These are phyloP conservation scores for Cosmia trapezina DNA, from an alignment of 2,888 invertebrate species.

Conservation along the genomic window DNA sequence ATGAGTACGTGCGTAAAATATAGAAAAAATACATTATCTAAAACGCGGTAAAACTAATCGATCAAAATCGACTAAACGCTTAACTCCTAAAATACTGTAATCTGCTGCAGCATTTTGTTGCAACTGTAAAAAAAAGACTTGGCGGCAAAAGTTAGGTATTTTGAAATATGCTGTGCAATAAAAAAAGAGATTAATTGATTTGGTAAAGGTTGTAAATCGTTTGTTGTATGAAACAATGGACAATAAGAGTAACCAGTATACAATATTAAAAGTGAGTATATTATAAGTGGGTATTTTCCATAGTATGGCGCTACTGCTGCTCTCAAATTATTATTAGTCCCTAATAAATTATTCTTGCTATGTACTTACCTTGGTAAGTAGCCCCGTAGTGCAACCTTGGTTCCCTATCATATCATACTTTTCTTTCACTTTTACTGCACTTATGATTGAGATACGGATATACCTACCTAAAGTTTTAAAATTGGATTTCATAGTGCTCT, in stretches of 20 bases:
- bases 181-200: not conserved
- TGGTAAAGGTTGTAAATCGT: not conserved
- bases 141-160: slow-evolving; percentile 26
- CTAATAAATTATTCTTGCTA: not conserved
- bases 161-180: not conserved
- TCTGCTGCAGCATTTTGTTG: not conserved
- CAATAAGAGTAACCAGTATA: slow-evolving; percentile 15
- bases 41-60: not conserved
- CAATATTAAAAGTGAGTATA: slow-evolving; percentile 42
- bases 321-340: not conserved
- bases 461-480: not conserved
- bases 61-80: not conserved
- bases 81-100: slow-evolving; percentile 4
- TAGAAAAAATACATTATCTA: not conserved
- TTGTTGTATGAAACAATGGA: slow-evolving; percentile 35
- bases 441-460: not conserved
- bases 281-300: slow-evolving; percentile 23
- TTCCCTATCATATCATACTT: no score
- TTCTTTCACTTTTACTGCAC: not conserved
- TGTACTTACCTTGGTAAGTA: not conserved
- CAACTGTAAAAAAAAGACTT: not conserved
- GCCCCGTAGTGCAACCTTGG: not conserved
- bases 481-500: not conserved
- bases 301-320: not conserved
- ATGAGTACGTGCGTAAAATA: no score